Conservation (phyloP, 2,113 vertebrate species). For the Ploceus nigricollis region DNA sequence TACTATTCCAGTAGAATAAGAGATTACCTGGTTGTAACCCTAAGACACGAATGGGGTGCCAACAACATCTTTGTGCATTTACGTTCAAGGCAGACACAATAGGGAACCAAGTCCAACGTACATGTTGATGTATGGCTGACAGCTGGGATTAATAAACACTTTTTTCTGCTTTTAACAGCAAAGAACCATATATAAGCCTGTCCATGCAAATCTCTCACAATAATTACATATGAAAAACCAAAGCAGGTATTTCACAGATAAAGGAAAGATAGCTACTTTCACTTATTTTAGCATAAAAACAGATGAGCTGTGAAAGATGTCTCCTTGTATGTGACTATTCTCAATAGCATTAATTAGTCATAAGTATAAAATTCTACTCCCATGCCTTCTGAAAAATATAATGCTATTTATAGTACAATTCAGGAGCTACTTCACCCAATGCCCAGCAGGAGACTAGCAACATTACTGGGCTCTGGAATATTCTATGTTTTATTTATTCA, state of each 20-base stretch:
- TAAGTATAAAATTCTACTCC: background rate
- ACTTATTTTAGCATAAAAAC: background rate
- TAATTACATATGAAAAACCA: background rate
- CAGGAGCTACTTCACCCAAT: background rate
- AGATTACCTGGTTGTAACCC: background rate
- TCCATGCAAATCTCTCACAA: background rate
- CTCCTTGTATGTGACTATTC: background rate
- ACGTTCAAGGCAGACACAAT: background rate
- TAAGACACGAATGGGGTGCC: background rate
- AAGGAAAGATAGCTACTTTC: background rate
- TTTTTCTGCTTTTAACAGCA: background rate
- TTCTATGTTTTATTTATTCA: background rate
- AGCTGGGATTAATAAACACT: background rate
- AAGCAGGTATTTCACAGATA: background rate
- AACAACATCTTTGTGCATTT: background rate
- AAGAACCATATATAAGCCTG: background rate
- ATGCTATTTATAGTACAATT: background rate
- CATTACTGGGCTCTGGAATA: background rate
- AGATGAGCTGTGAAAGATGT: constrained; percentile 20
- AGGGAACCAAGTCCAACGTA: background rate
- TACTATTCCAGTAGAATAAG: background rate
- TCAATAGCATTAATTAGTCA: background rate
- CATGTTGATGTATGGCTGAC: background rate
- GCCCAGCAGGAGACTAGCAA: background rate
- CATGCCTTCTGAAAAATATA: background rate